phyloP scores from a whole-genome alignment of 2,888 invertebrate genomes.

The Caenorhabditis sp. region DNA sequence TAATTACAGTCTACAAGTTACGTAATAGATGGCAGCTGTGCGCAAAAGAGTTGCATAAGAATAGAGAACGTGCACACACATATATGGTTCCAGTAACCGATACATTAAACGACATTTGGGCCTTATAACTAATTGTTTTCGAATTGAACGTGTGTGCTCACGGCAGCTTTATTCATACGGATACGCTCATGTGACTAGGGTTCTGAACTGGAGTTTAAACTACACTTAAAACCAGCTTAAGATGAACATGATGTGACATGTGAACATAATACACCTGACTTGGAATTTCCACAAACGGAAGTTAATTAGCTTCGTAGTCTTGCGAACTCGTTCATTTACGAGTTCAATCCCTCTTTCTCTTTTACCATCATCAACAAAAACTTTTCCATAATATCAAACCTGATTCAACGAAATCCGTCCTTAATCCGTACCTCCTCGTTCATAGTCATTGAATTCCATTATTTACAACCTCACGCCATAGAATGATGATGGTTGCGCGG shows the following conservation, averaged over 20 bases:
- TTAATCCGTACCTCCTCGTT: conserved; percentile 6
- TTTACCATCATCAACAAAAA: background rate
- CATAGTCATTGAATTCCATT: conserved; percentile 3
- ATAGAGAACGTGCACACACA: conserved; percentile 2
- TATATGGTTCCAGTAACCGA: conserved; percentile 17
- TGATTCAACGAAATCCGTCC: background rate
- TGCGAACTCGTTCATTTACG: conserved; percentile 6
- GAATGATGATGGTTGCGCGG: conserved; percentile 18
- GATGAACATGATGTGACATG: too few relatives aligned
- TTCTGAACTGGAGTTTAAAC: too few relatives aligned
- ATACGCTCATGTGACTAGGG: too few relatives aligned
- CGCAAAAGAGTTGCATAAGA: conserved; percentile 4
- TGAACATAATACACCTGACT: too few relatives aligned
- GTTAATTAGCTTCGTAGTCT: too few relatives aligned
- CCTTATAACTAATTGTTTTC: too few relatives aligned
- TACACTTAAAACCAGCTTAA: too few relatives aligned
- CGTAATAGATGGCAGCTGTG: conserved; percentile 6
- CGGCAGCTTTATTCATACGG: too few relatives aligned
- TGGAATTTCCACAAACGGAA: too few relatives aligned
- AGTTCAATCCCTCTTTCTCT: background rate
- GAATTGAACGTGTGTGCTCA: background rate
- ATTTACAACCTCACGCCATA: conserved; percentile 24
- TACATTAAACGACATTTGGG: conserved; percentile 39
- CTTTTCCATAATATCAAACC: background rate
- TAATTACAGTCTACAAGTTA: conserved; percentile 30